Evolutionary conservation across 2,888 invertebrate genomes (phyloP), one percentile per base, ranked within the genome.

Genomic region (Agrilus cyanescens): DNA sequence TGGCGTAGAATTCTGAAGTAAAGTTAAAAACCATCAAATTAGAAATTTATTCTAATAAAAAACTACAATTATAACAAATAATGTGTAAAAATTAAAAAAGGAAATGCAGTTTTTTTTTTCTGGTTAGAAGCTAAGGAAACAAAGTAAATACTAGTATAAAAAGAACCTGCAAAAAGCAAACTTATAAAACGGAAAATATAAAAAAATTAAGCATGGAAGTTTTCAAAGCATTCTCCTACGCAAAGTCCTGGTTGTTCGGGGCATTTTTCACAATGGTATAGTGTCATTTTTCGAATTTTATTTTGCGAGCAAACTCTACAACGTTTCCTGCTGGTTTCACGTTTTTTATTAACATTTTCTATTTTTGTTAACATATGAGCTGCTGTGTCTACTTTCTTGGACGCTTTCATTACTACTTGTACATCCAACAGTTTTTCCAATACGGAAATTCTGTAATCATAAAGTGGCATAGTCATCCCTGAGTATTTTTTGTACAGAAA

Each of bases 401-500:
- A 16, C n/a, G 30, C 31, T 30, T 14, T 35, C 12, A 13, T 30
- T 18, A 18, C 3, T 12, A 10, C n/a, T 34, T 36, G 13, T 10
- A 36, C 18, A 25, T 14, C 14, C 34, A 41, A 36, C 10, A 41
- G 15, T 15, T 18, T 13, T 14, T 18, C 12, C 12, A 41, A 12
- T 6, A 41, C 16, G 3, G 41, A n/a, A n/a, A n/a, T n/a, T n/a
- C n/a, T n/a, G n/a, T n/a, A n/a, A n/a, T n/a, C n/a, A n/a, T n/a
- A n/a, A n/a, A n/a, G n/a, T 14, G 41, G 15, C 31, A 41, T 20
- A 12, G 37, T 42, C n/a, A 13, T 3, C 3, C 16, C 32, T 4
- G 36, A 38, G 32, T 39, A 45, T 43, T 45, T 42, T 29, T 43
- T 45, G 14, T 39, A 39, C 10, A 45, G n/a, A 16, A 38, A 39